Percentiles rank a stretch among this genome's conserved stretches.
phyloP scores from a whole-genome alignment of 2,888 invertebrate species.

The Eristalis pertinax region DNA sequence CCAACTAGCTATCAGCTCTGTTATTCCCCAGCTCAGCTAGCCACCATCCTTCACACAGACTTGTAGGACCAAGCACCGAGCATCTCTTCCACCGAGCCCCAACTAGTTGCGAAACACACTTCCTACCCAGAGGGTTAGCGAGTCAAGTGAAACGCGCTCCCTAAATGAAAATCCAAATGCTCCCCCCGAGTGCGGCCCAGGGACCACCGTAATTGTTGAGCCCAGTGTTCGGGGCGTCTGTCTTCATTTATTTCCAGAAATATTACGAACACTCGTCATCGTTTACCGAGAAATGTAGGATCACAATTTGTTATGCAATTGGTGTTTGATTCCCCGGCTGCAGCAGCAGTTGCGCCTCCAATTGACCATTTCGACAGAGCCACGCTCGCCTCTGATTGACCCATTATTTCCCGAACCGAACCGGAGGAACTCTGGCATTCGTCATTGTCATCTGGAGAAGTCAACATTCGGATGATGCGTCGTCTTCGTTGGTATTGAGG shows the following conservation, averaged over 20 bases:
- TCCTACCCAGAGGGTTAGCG: background rate
- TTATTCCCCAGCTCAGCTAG: too few species aligned
- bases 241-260: conserved; percentile 4
- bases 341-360: conserved; percentile 3
- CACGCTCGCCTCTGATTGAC: conserved; percentile 21
- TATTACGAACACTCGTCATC: background rate
- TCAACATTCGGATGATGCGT: background rate
- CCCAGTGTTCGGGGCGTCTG: conserved; percentile 5
- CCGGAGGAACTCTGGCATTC: conserved; percentile 20
- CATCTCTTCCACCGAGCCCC: background rate
- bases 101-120: background rate
- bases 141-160: background rate
- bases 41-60: too few species aligned
- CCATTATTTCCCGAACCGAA: conserved; percentile 35
- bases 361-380: conserved; percentile 27
- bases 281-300: background rate
- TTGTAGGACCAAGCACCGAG: too few species aligned
- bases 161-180: background rate
- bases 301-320: conserved; percentile 26
- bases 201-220: background rate
- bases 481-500: conserved; percentile 10
- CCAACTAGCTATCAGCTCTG: too few species aligned
- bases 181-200: background rate
- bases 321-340: background rate
- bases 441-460: conserved; percentile 15